Evolutionary conservation across 2,797 vertebrate genomes (phyloP), one percentile per base, ranked within the genome.

Genomic region (Tapera naevia): DNA sequence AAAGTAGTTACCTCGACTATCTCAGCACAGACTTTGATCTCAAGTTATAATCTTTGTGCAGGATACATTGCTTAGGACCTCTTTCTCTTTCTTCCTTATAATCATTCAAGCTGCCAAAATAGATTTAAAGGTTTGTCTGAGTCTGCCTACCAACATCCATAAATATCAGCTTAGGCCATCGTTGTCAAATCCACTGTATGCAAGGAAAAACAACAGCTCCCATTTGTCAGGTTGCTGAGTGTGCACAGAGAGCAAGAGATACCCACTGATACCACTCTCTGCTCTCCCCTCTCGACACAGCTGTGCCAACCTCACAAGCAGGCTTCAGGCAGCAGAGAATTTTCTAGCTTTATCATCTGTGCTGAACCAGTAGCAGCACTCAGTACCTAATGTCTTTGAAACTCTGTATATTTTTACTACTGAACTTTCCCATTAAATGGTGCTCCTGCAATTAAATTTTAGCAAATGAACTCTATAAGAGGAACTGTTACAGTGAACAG

Each of bases 121-220:
- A 69, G n/a, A n/a, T 23, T 30, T 16, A 83, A 69, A 70, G 43
- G 19, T 39, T 80, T 73, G 10, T 35, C 37, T 58, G 51, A 25
- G 24, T 35, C 71, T 48, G 21, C 32, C 74, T 58, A 7, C 30
- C 45, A n/a, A 10, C 12, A 25, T 37, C 65, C 19, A 5, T 18
- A 27, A 2, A 0, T 54, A 54, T 21, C 57, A 19, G 61, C 0
- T 15, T 3, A 7, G 19, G 22, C 13, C 28, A 10, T 18, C 35
- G 1, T 7, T 37, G 35, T 10, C 76, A 41, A 61, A 39, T 12
- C 46, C 48, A 9, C n/a, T 6, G 30, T 21, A 7, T 3, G 25
- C 39, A 35, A 39, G 65, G 27, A 12, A 51, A 37, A 64, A 65
- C 19, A 23, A 32, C 33, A 54, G 24, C 33, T 57, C 27, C 4